phyloP scores from a whole-genome alignment of 2,113 vertebrate species.

The Rhinichthys klamathensis region DNA sequence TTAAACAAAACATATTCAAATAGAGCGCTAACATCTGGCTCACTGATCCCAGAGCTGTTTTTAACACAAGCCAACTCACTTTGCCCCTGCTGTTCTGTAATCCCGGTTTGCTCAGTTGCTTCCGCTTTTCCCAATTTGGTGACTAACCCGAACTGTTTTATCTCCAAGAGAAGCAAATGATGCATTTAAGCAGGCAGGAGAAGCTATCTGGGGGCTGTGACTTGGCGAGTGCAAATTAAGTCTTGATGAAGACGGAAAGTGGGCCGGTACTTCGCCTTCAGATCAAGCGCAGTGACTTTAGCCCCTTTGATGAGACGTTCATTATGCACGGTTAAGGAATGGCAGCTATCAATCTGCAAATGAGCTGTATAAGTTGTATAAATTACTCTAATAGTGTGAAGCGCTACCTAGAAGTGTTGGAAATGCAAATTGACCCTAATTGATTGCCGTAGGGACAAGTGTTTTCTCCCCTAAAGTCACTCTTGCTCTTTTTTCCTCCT shows the following conservation, averaged over 20 bases:
- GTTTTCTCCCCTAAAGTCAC: conserved; percentile 22
- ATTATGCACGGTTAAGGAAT: conserved; percentile 70
- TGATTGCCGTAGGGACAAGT: conserved; percentile 51
- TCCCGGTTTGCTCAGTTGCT: conserved; percentile 16
- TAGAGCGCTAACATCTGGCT: conserved; percentile 27
- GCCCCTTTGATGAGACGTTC: conserved; percentile 65
- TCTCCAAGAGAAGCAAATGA: conserved; percentile 60
- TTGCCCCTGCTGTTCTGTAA: conserved; percentile 11
- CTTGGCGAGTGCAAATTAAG: conserved; percentile 65
- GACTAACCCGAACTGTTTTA: conserved; percentile 62
- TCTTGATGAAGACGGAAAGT: conserved; percentile 70
- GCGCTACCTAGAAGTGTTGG: conserved; percentile 65
- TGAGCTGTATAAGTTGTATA: conserved; percentile 67
- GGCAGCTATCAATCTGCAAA: conserved; percentile 75
- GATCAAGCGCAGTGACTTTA: conserved; percentile 61
- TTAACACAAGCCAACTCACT: conserved; percentile 4
- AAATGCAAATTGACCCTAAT: conserved; percentile 69
- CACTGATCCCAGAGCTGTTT: conserved; percentile 32
- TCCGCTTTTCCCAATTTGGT: conserved; percentile 52
- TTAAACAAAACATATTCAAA: conserved; percentile 12
- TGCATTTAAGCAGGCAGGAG: conserved; percentile 51
- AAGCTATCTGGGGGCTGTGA: conserved; percentile 44
- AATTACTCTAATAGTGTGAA: conserved; percentile 62
- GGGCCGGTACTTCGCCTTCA: conserved; percentile 55
- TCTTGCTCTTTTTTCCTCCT: not conserved